Evolutionary conservation across 2,797 vertebrate genomes (phyloP).

Genomic region (Aythya fuligula): DNA sequence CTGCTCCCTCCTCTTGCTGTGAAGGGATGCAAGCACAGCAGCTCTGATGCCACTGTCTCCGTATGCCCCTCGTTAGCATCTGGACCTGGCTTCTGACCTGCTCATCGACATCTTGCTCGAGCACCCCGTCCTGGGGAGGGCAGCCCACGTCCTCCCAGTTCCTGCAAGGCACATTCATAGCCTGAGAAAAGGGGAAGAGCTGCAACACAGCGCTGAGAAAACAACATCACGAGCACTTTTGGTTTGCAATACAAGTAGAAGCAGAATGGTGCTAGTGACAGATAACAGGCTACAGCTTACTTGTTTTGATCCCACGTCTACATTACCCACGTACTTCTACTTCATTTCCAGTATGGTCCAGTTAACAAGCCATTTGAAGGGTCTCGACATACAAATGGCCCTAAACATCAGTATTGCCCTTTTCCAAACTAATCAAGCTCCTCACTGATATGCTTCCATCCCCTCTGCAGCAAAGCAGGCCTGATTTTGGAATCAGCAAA

Average conservation of each 20-base stretch:
- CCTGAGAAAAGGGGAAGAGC: neutral
- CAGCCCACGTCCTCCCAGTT: neutral
- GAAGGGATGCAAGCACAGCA: neutral
- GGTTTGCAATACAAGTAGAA: neutral
- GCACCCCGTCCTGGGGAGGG: neutral
- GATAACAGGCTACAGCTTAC: neutral
- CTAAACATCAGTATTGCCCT: neutral
- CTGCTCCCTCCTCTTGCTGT: neutral
- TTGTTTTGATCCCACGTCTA: neutral
- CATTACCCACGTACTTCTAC: neutral
- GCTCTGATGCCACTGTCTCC: neutral
- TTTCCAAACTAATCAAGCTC: neutral
- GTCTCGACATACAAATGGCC: neutral
- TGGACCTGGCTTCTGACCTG: neutral
- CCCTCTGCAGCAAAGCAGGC: neutral
- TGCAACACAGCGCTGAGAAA: neutral
- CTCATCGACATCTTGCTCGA: neutral
- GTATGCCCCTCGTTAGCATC: neutral
- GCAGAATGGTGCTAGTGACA: neutral
- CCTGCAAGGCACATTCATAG: rapidly evolving
- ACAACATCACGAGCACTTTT: neutral
- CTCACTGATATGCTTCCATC: neutral
- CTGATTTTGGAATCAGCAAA: neutral
- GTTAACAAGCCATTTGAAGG: neutral
- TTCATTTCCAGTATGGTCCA: neutral